Evolutionary conservation across 2,797 vertebrate genomes (phyloP), one percentile per base, ranked within the genome.

Genomic region (Xenops minutus): DNA sequence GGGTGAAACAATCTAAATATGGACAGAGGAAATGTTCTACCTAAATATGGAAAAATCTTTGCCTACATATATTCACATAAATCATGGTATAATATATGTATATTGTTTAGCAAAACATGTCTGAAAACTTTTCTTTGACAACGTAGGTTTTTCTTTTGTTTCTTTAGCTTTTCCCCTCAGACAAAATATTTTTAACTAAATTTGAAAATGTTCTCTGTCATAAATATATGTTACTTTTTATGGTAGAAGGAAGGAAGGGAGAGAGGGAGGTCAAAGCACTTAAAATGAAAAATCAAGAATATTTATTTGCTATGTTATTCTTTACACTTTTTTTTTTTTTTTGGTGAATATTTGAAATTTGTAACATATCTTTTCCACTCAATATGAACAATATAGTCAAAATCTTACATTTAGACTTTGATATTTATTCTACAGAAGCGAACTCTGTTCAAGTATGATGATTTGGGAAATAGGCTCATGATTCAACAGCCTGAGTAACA

Each of bases 331-430:
- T 7, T 24, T 26, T 23, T 48, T 41, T 2, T 0, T 48, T 23
- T 48, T 49, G 2, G 0, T 34, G 36, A 67, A 39, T 46, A 41
- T 26, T 21, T 55, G 13, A 82, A 39, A 48, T 63, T 9, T 14
- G 7, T n/a, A 27, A 11, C 0, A 0, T 20, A 32, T 62, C 1
- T 78, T 78, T 30, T 67, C 59, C n/a, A 51, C 3, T 4, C 3
- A 48, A 6, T 27, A 59, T 55, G 6, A 66, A 14, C 8, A 36
- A 34, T 18, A 4, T 4, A 6, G 3, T 55, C 3, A 37, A 80
- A 64, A 41, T 1, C 5, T 55, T 48, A 14, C 4, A 7, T 82
- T 46, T 16, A 37, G 4, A 22, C 2, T 32, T 41, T 29, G 6
- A 9, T 8, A 59, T 46, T 11, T 59, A 27, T 37, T 34, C 9